A percentile compares a stretch with the other conserved stretches of the same genome.
These are phyloP conservation scores for Calephelis nemesis DNA, from an alignment of 1,140 invertebrate species.

Conservation along the genomic window DNA sequence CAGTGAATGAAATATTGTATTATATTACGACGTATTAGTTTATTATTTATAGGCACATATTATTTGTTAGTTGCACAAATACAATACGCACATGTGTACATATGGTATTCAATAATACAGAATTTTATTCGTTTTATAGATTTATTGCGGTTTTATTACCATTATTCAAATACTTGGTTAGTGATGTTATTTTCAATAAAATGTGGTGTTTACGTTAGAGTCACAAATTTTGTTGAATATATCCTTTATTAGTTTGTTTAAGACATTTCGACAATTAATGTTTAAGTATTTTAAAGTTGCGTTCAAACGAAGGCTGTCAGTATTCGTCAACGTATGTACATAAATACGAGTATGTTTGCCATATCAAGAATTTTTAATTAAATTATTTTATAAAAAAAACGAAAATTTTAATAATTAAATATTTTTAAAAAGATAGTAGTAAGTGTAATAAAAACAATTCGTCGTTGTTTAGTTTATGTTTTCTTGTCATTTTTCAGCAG, in stretches of 20 bases:
- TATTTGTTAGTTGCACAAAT: background rate
- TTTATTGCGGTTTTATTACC: constrained; percentile 33
- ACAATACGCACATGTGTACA: background rate
- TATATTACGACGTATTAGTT: no score
- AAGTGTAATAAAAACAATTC: no score
- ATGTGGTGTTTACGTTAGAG: background rate
- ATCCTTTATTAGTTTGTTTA: background rate
- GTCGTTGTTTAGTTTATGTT: no score
- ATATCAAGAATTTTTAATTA: no score
- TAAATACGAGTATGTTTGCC: background rate
- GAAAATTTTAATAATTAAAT: no score
- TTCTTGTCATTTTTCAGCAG: no score
- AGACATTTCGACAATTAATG: background rate
- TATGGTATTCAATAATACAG: background rate
- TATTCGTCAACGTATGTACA: background rate
- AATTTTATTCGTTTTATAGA: background rate
- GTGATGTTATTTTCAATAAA: constrained; percentile 34
- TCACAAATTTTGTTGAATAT: background rate
- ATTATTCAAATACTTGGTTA: constrained; percentile 60
- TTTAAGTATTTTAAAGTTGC: background rate
- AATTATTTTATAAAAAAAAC: no score
- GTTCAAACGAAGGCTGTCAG: background rate
- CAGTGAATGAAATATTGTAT: no score
- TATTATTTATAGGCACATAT: no score
- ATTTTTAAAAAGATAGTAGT: no score